Percentiles rank a stretch among this genome's conserved stretches.
phyloP scores from a whole-genome alignment of 2,797 vertebrate species.

The Amphiprion clarkii region DNA sequence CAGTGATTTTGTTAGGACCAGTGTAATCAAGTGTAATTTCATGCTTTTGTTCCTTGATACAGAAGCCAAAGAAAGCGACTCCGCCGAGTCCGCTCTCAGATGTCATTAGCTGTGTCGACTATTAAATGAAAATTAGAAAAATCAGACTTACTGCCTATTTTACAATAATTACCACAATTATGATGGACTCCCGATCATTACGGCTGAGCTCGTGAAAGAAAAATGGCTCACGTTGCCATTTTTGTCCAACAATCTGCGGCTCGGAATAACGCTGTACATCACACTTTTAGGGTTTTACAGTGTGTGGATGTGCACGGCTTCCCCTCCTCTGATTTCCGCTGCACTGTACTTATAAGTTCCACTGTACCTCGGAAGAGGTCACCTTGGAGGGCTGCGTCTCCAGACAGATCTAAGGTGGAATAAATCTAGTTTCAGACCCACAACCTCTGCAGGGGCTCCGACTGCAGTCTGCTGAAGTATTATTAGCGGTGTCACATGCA shows the following conservation, averaged over 20 bases:
- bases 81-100: neutral
- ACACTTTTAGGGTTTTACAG: neutral
- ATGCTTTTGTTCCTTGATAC: constrained; percentile 15
- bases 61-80: constrained; percentile 16
- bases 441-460: constrained; percentile 59
- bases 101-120: constrained; percentile 20
- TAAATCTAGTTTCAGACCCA: constrained; percentile 57
- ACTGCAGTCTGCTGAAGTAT: constrained; percentile 49
- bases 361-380: constrained; percentile 50
- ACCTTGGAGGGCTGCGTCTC: constrained; percentile 65
- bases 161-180: constrained; percentile 30
- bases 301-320: constrained; percentile 3
- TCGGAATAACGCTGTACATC: neutral
- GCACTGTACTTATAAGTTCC: constrained; percentile 39
- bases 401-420: constrained; percentile 58
- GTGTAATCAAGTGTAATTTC: constrained; percentile 43
- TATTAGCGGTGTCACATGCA: constrained; percentile 53
- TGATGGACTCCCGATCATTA: constrained; percentile 14
- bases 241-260: constrained; percentile 16
- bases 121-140: constrained; percentile 41
- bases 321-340: constrained; percentile 27
- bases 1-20: constrained; percentile 17
- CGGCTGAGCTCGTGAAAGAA: constrained; percentile 6
- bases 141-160: constrained; percentile 34
- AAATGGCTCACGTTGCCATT: neutral